phyloP scores from a whole-genome alignment of 1,140 invertebrate genomes.

The Colletes gigas region DNA sequence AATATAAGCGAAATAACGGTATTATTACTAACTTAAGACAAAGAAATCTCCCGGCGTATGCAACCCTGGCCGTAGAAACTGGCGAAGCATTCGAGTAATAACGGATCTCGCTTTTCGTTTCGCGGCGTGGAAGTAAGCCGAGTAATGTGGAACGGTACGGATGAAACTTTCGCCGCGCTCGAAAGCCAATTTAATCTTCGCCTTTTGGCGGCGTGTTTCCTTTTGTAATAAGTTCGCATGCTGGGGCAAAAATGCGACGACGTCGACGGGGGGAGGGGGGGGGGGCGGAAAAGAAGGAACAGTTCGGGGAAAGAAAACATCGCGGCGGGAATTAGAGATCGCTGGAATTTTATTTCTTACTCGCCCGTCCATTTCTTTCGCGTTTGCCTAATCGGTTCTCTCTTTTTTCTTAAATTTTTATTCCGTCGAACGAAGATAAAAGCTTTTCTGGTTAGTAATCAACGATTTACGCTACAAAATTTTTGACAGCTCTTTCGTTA shows the following conservation, averaged over 20 bases:
- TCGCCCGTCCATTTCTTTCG: background rate
- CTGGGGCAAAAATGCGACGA: conserved; percentile 46
- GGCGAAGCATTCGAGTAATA: conserved; percentile 43
- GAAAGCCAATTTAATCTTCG: conserved; percentile 62
- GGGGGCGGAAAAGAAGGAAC: background rate
- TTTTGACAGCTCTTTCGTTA: no score
- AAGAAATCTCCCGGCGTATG: background rate
- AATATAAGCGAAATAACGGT: no score
- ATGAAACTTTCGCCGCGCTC: conserved; percentile 56
- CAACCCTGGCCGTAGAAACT: conserved; percentile 13
- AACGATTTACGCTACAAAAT: no score
- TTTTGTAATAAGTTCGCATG: conserved; percentile 61
- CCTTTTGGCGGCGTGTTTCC: conserved; percentile 58
- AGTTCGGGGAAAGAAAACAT: background rate
- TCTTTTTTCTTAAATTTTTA: no score
- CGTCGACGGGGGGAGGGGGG: background rate
- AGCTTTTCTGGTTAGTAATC: no score
- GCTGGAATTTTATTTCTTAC: conserved; percentile 19
- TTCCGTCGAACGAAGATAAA: no score
- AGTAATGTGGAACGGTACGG: conserved; percentile 27
- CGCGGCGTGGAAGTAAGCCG: conserved; percentile 34
- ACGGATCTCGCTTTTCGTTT: conserved; percentile 40
- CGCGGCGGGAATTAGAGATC: conserved; percentile 24
- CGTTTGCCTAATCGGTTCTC: conserved; percentile 10
- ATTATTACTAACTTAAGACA: no score